Conservation (phyloP, 1,140 invertebrate species). For the Sycophaga agraensis region DNA sequence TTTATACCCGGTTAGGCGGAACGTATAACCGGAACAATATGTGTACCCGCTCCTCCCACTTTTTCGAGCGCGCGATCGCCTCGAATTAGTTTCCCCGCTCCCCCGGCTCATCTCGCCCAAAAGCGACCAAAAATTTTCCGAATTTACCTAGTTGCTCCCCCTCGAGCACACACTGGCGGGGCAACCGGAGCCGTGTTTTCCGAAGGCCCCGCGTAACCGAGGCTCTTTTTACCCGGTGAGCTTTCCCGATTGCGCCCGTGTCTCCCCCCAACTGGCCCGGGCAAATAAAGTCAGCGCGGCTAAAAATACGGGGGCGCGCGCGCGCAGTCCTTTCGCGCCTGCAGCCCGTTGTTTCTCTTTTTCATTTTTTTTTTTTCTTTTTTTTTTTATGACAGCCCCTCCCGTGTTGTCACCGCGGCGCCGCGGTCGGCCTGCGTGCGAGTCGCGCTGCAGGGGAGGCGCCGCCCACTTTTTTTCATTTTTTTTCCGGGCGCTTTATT, state of each 20-base stretch:
- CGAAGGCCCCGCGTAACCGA: neutral
- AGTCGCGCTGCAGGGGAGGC: neutral
- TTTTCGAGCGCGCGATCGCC: too few relatives aligned
- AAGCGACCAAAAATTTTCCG: too few relatives aligned
- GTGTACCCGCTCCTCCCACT: too few relatives aligned
- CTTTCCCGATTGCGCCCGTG: neutral
- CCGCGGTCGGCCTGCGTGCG: neutral
- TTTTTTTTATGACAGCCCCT: too few relatives aligned
- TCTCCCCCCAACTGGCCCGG: neutral
- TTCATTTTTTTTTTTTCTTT: too few relatives aligned
- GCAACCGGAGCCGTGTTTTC: constrained; percentile 2
- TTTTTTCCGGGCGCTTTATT: too few relatives aligned
- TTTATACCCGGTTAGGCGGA: too few relatives aligned
- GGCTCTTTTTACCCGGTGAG: neutral
- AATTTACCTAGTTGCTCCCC: too few relatives aligned
- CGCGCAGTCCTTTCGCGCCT: neutral
- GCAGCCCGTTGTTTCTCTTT: neutral
- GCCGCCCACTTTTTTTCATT: neutral
- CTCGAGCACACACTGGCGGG: too few relatives aligned
- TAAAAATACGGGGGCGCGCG: neutral
- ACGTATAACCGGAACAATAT: too few relatives aligned
- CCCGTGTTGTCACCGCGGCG: neutral
- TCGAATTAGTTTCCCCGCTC: too few relatives aligned
- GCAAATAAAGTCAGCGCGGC: constrained; percentile 3
- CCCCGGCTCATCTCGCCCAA: too few relatives aligned